Evolutionary conservation across 2,888 invertebrate genomes (phyloP).

Genomic region (Ectobius pallidus): DNA sequence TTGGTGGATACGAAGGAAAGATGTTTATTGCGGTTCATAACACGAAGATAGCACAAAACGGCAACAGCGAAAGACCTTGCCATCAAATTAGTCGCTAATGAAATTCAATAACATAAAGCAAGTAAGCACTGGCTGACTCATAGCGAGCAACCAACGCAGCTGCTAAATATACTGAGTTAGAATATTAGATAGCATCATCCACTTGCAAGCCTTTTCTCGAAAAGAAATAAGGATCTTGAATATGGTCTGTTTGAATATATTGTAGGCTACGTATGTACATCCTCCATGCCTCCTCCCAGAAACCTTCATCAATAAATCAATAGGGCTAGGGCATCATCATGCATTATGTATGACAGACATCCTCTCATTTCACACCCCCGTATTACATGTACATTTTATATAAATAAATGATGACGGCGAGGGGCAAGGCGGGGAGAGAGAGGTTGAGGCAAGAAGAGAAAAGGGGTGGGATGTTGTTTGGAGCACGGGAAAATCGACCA

Average conservation of each 20-base stretch:
- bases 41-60: no score
- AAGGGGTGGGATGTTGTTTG: slow-evolving; percentile 24
- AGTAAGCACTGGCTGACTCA: slow-evolving; percentile 40
- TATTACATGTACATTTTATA: slow-evolving; percentile 52
- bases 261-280: not conserved
- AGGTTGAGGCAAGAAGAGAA: slow-evolving; percentile 17
- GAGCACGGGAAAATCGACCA: slow-evolving; percentile 45
- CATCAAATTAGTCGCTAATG: slow-evolving; percentile 46
- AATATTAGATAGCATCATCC: slow-evolving; percentile 12
- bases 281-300: slow-evolving; percentile 24
- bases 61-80: slow-evolving; percentile 40
- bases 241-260: slow-evolving; percentile 10
- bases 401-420: slow-evolving; percentile 49
- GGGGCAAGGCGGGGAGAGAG: slow-evolving; percentile 33
- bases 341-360: slow-evolving; percentile 49
- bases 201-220: not conserved
- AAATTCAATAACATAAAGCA: slow-evolving; percentile 46
- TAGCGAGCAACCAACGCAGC: slow-evolving; percentile 36
- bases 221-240: slow-evolving; percentile 22
- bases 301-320: slow-evolving; percentile 49
- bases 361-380: slow-evolving; percentile 51
- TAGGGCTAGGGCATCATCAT: slow-evolving; percentile 46
- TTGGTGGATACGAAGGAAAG: no score
- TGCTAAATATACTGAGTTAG: slow-evolving; percentile 33
- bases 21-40: no score